phyloP scores from a whole-genome alignment of 2,797 vertebrate genomes.

The Muraenolepis orangiensis region DNA sequence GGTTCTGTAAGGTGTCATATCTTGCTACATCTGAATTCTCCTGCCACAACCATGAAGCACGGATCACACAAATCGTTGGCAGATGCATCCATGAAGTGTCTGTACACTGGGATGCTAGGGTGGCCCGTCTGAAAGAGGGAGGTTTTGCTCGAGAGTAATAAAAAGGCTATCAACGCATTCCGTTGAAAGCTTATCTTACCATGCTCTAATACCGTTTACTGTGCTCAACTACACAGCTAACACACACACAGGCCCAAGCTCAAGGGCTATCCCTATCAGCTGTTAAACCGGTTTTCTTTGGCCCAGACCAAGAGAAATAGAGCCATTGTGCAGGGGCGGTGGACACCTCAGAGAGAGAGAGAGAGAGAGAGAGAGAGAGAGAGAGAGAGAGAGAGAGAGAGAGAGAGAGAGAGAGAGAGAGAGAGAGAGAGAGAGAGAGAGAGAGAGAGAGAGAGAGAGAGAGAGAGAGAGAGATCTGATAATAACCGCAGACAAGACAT shows the following conservation, averaged over 20 bases:
- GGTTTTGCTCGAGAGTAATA: background rate
- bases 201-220: background rate
- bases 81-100: too few species aligned
- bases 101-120: too few species aligned
- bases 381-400: constrained; percentile 19
- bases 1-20: too few species aligned
- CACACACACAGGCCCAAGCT: background rate
- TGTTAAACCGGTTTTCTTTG: constrained; percentile 39
- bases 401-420: background rate
- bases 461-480: too few species aligned
- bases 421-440: constrained; percentile 26
- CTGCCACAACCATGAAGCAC: too few species aligned
- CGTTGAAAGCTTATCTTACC: background rate
- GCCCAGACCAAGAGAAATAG: constrained; percentile 9
- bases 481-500: background rate
- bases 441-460: constrained; percentile 16
- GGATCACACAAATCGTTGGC: too few species aligned
- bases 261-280: constrained; percentile 10
- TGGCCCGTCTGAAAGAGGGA: too few species aligned
- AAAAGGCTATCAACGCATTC: background rate
- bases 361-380: constrained; percentile 25
- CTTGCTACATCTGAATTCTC: too few species aligned
- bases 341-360: constrained; percentile 27
- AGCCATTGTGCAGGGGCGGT: constrained; percentile 23
- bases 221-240: background rate